These are phyloP conservation scores for Psittacara wagleri DNA, from an alignment of 2,113 vertebrate genomes.

Conservation along the genomic window DNA sequence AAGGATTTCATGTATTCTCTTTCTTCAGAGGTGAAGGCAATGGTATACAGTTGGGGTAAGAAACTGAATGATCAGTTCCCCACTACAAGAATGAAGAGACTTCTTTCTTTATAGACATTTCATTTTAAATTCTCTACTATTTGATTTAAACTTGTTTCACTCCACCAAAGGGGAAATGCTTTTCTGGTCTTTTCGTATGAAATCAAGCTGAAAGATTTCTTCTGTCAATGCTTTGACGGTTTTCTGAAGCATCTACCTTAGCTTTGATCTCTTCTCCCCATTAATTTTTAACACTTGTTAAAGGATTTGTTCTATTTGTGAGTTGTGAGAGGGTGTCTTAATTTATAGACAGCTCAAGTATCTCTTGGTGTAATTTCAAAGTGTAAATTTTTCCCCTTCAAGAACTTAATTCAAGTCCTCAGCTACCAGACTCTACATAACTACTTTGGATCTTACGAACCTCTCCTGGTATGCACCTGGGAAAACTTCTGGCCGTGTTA, in stretches of 20 bases:
- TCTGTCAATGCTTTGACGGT: not conserved
- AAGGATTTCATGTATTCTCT: not conserved
- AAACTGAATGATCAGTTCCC: not conserved
- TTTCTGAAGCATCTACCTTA: conserved; percentile 14
- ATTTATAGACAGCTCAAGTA: not conserved
- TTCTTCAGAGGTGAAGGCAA: not conserved
- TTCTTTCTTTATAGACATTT: not conserved
- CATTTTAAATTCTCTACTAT: not conserved
- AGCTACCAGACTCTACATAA: not conserved
- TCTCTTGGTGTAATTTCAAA: conserved; percentile 27
- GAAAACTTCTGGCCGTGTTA: not conserved
- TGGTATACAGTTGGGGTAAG: not conserved
- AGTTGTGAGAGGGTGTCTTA: conserved; percentile 26
- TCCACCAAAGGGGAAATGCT: not conserved
- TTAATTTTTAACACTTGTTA: conserved; percentile 65
- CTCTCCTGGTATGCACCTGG: not conserved
- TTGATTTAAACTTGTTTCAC: not conserved
- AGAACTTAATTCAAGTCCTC: not conserved
- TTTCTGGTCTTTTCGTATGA: not conserved
- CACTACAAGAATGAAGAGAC: not conserved
- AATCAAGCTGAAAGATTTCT: conserved; percentile 18
- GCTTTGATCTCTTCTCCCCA: conserved; percentile 32
- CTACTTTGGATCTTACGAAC: not conserved
- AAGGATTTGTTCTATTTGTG: conserved; percentile 50
- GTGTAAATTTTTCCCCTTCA: conserved; percentile 20